These are phyloP conservation scores for Aurelia sp. DNA, from an alignment of 30 jellyfish, hydroid and myxozoan genomes.

Conservation along the genomic window DNA sequence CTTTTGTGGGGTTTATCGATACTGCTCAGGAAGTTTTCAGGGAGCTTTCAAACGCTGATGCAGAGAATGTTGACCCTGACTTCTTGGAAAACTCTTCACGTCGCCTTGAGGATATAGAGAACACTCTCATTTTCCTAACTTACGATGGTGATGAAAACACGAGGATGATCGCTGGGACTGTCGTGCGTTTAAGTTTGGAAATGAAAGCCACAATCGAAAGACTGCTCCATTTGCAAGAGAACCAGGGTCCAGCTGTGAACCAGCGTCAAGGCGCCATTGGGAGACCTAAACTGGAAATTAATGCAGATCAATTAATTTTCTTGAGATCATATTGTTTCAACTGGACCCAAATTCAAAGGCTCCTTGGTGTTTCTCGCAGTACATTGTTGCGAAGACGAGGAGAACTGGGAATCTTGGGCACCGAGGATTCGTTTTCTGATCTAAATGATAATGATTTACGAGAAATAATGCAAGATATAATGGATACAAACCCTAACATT, in stretches of 20 bases:
- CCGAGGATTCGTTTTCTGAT: background rate
- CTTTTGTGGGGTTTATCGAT: background rate
- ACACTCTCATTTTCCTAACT: too few relatives aligned
- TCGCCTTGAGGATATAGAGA: too few relatives aligned
- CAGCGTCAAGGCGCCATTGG: background rate
- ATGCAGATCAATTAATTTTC: too few relatives aligned
- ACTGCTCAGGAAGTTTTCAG: background rate
- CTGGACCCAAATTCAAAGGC: constrained; percentile 1
- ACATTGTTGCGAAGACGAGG: background rate
- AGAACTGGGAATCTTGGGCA: too few relatives aligned
- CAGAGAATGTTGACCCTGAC: background rate
- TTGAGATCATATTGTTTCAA: background rate
- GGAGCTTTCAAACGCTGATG: constrained; percentile 5
- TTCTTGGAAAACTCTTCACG: too few relatives aligned
- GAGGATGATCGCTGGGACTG: background rate
- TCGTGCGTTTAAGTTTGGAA: background rate
- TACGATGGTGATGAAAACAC: too few relatives aligned
- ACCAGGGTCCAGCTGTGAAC: background rate
- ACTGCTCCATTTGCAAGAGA: background rate
- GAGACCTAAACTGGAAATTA: background rate
- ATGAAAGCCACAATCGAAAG: background rate
- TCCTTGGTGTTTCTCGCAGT: constrained; percentile 10
- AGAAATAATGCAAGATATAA: background rate
- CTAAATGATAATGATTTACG: background rate
- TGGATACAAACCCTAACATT: constrained; percentile 6